phyloP scores from a whole-genome alignment of 2,888 invertebrate species.

The Rhamphomyia laevipes region DNA sequence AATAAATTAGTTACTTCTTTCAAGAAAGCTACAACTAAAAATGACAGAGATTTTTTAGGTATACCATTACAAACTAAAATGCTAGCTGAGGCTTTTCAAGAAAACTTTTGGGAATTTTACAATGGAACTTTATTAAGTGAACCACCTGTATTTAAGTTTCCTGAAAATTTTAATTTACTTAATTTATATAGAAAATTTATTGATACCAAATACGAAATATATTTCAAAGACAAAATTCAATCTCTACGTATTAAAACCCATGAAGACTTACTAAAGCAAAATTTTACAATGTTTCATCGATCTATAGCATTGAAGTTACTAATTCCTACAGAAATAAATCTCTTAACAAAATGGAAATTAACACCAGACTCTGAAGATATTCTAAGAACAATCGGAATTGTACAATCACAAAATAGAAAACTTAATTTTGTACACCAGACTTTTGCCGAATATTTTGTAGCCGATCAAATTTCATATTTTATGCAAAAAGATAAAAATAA shows the following conservation, averaged over 20 bases:
- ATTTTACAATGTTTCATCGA: conserved; percentile 1
- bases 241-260: too few species aligned
- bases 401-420: background rate
- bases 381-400: too few species aligned
- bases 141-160: background rate
- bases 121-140: background rate
- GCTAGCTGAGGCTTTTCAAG: conserved; percentile 3
- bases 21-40: too few species aligned
- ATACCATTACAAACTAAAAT: conserved; percentile 2
- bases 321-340: background rate
- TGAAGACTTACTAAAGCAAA: background rate
- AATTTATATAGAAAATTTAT: conserved; percentile 1
- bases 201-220: conserved; percentile 3
- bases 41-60: background rate
- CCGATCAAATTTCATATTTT: background rate
- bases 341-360: background rate
- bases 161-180: background rate
- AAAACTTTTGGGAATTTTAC: background rate
- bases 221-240: conserved; percentile 1
- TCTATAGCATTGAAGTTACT: background rate
- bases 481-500: background rate
- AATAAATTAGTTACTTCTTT: too few species aligned
- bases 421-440: conserved; percentile 3
- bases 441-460: conserved; percentile 4
- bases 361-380: too few species aligned